Conservation (phyloP, 2,888 invertebrate genomes). For the Agriopis aurantiaria region DNA sequence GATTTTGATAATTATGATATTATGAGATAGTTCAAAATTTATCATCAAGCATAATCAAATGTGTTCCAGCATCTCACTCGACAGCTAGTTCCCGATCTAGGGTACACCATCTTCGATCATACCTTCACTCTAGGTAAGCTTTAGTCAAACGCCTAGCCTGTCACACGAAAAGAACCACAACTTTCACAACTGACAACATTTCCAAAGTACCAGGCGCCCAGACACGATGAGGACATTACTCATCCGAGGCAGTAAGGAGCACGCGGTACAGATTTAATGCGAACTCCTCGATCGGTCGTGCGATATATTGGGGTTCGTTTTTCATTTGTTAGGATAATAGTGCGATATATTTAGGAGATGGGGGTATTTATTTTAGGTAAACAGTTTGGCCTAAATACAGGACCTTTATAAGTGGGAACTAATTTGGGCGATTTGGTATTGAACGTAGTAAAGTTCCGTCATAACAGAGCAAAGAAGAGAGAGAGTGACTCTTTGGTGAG, state of each 20-base stretch:
- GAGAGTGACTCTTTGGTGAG: no score
- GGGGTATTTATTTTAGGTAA: slow-evolving; percentile 15
- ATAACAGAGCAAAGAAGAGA: no score
- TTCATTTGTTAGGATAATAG: slow-evolving; percentile 34
- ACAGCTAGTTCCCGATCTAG: no score
- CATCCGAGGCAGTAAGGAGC: slow-evolving; percentile 36
- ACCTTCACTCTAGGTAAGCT: background rate
- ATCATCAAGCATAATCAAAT: no score
- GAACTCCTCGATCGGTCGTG: slow-evolving; percentile 7
- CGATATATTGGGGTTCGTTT: slow-evolving; percentile 28
- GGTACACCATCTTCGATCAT: no score
- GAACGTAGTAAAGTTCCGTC: background rate
- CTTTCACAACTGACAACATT: background rate
- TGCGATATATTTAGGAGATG: slow-evolving; percentile 24
- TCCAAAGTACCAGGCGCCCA: slow-evolving; percentile 13
- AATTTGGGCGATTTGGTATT: background rate
- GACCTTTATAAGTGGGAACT: slow-evolving; percentile 8
- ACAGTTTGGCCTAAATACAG: slow-evolving; percentile 9
- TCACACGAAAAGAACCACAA: background rate
- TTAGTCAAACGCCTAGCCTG: background rate
- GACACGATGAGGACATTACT: slow-evolving; percentile 41
- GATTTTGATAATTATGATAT: no score
- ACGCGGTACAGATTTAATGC: slow-evolving; percentile 34
- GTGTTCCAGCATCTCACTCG: no score
- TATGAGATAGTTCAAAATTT: no score